Evolutionary conservation across 2,888 invertebrate genomes (phyloP), one percentile per base, ranked within the genome.

Genomic region (Halictus quadricinctus): DNA sequence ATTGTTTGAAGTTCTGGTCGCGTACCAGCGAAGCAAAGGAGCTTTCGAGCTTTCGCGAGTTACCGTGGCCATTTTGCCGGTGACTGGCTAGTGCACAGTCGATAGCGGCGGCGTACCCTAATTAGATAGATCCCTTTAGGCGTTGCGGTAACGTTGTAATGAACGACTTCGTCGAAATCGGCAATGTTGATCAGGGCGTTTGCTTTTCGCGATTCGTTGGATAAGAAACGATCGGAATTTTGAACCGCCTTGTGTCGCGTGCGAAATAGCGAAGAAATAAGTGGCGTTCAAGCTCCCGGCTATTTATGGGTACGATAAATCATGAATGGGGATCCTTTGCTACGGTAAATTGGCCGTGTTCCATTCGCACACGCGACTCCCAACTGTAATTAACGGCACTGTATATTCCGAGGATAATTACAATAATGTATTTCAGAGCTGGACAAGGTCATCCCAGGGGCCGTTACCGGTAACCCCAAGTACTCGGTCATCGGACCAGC

Each of bases 401-500:
- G 93, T 94, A 94, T 94, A 94, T 94, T 93, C 94, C 89, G 89
- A 88, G 91, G 92, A 94, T 94, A 94, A 94, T 94, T 94, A 93
- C 94, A 94, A 94, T 94, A 94, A 94, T 94, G 94, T 94, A 94
- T 94, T 94, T 92, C 94, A 94, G 94, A 94, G 93, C 91, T 91
- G 92, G 93, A 94, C 93, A 94, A 94, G 94, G 92, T 93, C 92
- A 92, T 93, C 94, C 93, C 93, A 89, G 94, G 94, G 92, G 94
- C 91, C 89, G 93, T 93, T 92, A 94, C 94, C 83, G 92, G 93
- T 85, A 93, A 93, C 93, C 93, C 93, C 89, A 93, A 91, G 92
- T 92, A 94, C 93, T 94, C 96, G 92, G 96, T 96, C 91, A 96
- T 96, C 83, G 97, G 96, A 86, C 97, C 97, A 58, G 97, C 96